Conservation (phyloP, 2,797 vertebrate genomes). For the Sebastes miniatus region DNA sequence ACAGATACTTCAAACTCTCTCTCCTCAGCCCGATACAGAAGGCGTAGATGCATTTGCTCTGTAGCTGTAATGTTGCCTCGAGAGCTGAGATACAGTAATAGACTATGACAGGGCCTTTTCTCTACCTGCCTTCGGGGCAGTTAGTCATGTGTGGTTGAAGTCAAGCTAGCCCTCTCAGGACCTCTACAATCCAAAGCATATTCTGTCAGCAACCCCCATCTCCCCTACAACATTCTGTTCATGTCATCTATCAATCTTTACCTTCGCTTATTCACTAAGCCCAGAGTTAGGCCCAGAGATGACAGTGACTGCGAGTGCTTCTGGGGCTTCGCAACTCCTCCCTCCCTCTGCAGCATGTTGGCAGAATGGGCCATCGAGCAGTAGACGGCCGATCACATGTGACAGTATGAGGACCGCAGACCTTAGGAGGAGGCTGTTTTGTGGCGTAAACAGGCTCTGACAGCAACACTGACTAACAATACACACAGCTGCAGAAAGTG, state of each 20-base stretch:
- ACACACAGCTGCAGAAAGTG: slow-evolving; percentile 66
- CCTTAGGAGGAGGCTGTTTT: slow-evolving; percentile 72
- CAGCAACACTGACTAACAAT: slow-evolving; percentile 78
- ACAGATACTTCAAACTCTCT: slow-evolving; percentile 36
- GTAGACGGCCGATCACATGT: slow-evolving; percentile 71
- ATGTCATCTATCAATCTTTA: slow-evolving; percentile 81
- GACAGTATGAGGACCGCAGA: slow-evolving; percentile 80
- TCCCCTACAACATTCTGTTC: slow-evolving; percentile 67
- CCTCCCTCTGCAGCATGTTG: slow-evolving; percentile 50
- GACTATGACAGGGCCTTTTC: slow-evolving; percentile 80
- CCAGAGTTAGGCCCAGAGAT: slow-evolving; percentile 59
- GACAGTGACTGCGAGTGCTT: slow-evolving; percentile 66
- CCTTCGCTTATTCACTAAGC: slow-evolving; percentile 61
- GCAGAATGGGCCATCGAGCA: slow-evolving; percentile 68
- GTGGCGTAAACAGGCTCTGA: slow-evolving; percentile 78
- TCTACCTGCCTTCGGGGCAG: slow-evolving; percentile 72
- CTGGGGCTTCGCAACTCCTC: slow-evolving; percentile 45
- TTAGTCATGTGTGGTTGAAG: slow-evolving; percentile 76
- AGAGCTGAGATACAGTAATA: slow-evolving; percentile 76
- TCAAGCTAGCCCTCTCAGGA: slow-evolving; percentile 70
- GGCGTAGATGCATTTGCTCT: slow-evolving; percentile 51
- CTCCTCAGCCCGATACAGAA: slow-evolving; percentile 22
- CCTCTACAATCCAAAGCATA: slow-evolving; percentile 71
- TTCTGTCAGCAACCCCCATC: slow-evolving; percentile 67
- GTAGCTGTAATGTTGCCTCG: slow-evolving; percentile 63